Percentiles rank a stretch among this genome's conserved stretches.
Conservation (phyloP, 2,113 vertebrate genomes). For the Lathamus discolor region DNA sequence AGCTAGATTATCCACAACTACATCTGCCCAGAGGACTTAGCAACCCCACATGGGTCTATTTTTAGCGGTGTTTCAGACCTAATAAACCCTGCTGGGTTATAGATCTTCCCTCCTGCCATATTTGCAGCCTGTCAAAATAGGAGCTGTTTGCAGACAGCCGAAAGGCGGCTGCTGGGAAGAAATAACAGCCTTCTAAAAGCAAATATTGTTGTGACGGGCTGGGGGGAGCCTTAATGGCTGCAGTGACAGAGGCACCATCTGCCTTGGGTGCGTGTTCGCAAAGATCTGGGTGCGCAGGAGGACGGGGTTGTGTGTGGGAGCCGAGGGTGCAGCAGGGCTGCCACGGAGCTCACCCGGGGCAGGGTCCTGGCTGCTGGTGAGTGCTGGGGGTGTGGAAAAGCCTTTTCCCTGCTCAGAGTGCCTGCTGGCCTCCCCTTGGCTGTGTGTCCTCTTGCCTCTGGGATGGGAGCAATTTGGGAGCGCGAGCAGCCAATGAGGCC, state of each 20-base stretch:
- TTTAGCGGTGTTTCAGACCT: slow-evolving; percentile 36
- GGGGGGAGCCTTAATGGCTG: background rate
- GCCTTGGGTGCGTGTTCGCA: rapidly evolving
- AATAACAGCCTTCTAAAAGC: background rate
- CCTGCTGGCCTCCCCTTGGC: rapidly evolving
- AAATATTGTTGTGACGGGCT: background rate
- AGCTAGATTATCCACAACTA: slow-evolving; percentile 54
- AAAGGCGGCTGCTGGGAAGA: background rate
- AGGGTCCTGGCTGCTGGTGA: rapidly evolving
- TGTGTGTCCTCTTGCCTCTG: rapidly evolving
- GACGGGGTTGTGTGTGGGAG: rapidly evolving
- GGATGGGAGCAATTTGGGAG: background rate
- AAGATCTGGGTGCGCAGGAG: rapidly evolving
- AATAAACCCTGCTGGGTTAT: background rate
- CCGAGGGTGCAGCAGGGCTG: background rate
- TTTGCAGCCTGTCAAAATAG: background rate
- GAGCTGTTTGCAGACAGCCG: background rate
- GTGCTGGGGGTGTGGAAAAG: rapidly evolving
- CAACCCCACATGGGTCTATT: slow-evolving; percentile 20
- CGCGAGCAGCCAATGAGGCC: rapidly evolving
- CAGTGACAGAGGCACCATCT: background rate
- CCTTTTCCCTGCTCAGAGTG: rapidly evolving
- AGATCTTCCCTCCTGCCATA: background rate
- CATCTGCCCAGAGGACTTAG: slow-evolving; percentile 55
- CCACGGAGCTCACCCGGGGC: rapidly evolving